A percentile compares a stretch with the other conserved stretches of the same genome.
phyloP scores from a whole-genome alignment of 2,888 invertebrate genomes.

The Rhingia campestris region DNA sequence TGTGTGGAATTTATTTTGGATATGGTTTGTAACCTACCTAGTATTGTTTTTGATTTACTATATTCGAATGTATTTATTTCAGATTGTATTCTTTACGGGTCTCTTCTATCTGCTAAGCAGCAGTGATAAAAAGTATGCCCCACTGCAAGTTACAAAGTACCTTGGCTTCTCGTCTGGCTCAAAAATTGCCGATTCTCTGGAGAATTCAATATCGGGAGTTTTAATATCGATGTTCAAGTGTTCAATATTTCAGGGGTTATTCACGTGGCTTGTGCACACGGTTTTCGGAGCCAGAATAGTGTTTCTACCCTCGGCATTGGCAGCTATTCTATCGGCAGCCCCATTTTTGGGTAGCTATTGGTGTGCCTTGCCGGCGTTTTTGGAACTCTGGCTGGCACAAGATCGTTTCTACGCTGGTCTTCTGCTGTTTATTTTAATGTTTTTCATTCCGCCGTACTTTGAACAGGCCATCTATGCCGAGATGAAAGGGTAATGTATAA shows the following conservation, averaged over 20 bases:
- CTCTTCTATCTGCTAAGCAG: slow-evolving; percentile 96
- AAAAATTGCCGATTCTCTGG: slow-evolving; percentile 91
- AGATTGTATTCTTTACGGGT: slow-evolving; percentile 98
- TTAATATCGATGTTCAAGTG: slow-evolving; percentile 98
- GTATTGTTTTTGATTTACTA: background rate
- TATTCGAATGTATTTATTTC: slow-evolving; percentile 75
- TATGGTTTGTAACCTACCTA: slow-evolving; percentile 84
- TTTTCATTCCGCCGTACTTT: slow-evolving; percentile 93
- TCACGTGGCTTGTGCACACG: slow-evolving; percentile 98
- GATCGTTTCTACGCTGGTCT: slow-evolving; percentile 92
- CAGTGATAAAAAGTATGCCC: slow-evolving; percentile 94
- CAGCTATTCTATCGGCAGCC: slow-evolving; percentile 96
- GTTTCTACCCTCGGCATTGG: slow-evolving; percentile 94
- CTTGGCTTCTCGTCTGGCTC: slow-evolving; percentile 90
- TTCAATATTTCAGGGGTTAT: slow-evolving; percentile 97
- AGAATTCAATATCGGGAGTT: slow-evolving; percentile 95
- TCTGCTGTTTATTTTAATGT: slow-evolving; percentile 91
- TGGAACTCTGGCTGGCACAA: slow-evolving; percentile 97
- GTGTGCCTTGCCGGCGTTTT: slow-evolving; percentile 95
- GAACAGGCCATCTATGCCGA: slow-evolving; percentile 98
- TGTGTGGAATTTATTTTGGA: slow-evolving; percentile 93
- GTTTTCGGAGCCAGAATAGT: slow-evolving; percentile 97
- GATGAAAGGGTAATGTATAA: slow-evolving; percentile 92
- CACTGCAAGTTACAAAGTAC: slow-evolving; percentile 93
- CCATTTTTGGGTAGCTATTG: slow-evolving; percentile 98